Evolutionary conservation across 2,888 invertebrate genomes (phyloP).

Genomic region (Biston stratarius): DNA sequence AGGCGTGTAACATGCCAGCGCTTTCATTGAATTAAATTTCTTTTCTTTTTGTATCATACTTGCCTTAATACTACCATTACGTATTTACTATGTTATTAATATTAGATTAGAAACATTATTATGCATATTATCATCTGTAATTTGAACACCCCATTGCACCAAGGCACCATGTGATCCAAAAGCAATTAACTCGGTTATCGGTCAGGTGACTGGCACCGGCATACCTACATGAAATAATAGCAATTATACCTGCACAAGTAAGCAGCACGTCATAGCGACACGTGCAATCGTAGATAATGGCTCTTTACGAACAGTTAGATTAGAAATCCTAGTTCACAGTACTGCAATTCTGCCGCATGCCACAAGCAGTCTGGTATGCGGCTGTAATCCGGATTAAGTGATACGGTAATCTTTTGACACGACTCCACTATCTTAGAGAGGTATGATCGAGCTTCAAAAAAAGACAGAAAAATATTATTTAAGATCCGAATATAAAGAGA

Average conservation of each 20-base stretch:
- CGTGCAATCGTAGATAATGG: slow-evolving; percentile 24
- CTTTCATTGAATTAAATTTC: not conserved
- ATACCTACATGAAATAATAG: not conserved
- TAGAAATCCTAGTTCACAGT: slow-evolving; percentile 20
- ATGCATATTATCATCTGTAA: not conserved
- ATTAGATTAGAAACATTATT: slow-evolving; percentile 15
- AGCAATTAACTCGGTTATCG: slow-evolving; percentile 25
- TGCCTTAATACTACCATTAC: not conserved
- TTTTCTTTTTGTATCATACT: not conserved
- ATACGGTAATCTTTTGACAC: slow-evolving; percentile 6
- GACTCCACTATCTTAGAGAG: slow-evolving; percentile 1
- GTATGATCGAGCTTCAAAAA: not conserved
- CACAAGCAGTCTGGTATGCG: slow-evolving; percentile 15
- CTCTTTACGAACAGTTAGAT: slow-evolving; percentile 16
- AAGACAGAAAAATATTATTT: not conserved
- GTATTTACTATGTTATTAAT: not conserved
- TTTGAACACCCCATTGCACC: slow-evolving; percentile 7
- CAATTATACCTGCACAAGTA: not conserved
- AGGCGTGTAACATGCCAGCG: no score
- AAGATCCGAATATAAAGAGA: not conserved
- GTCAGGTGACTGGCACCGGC: slow-evolving; percentile 13
- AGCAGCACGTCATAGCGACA: slow-evolving; percentile 5
- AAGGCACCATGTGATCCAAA: slow-evolving; percentile 10
- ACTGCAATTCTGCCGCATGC: slow-evolving; percentile 15
- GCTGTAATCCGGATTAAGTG: slow-evolving; percentile 17